Base-by-base conservation (phyloP, 2,888 invertebrate species). In the Eupithecia pulchellata region DNA sequence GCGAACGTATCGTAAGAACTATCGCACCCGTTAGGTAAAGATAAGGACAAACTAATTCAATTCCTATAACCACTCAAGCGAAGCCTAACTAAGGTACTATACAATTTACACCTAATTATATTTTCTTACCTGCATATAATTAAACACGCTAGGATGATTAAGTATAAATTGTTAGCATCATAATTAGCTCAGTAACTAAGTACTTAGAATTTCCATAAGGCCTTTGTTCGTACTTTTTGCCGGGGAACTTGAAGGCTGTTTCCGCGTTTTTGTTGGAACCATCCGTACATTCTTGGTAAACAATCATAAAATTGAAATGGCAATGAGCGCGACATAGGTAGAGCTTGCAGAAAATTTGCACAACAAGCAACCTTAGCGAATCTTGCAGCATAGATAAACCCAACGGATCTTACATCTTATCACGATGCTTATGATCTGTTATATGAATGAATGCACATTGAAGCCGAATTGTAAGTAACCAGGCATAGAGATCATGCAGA, bases 71-170 rank as follows among this genome's bases (percentile, higher is more conserved):
- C 11, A 61, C 20, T 20, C 25, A 34, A 61, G 34, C 34, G 25
- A 47, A 66, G 4, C 30, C 30, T 58, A 47, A n/a, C 4, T 55
- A 57, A 27, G 34, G 80, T 75, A 81, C 81, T 85, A 84, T 70
- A 62, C 57, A 87, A 87, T 89, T 86, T 82, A 83, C 60, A 81
- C 78, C 78, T 79, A 60, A 64, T 69, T 69, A 73, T 65, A 66
- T 73, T 68, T 52, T 70, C 63, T 70, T 62, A 69, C 57, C 66
- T 67, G 64, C 69, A 66, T 67, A 32, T 60, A n/a, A 13, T 61
- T 13, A 30, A 71, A 66, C 71, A 71, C 69, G 69, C 71, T 55
- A 75, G 27, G 42, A 64, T 68, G 68, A 76, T 75, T 69, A 75
- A 60, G 20, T 68, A 71, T 29, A 65, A 73, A 71, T 67, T 61